A percentile compares a stretch with the other conserved stretches of the same genome.
Evolutionary conservation across 1,140 invertebrate genomes (phyloP).

Genomic region (Scaptomyza graminum): DNA sequence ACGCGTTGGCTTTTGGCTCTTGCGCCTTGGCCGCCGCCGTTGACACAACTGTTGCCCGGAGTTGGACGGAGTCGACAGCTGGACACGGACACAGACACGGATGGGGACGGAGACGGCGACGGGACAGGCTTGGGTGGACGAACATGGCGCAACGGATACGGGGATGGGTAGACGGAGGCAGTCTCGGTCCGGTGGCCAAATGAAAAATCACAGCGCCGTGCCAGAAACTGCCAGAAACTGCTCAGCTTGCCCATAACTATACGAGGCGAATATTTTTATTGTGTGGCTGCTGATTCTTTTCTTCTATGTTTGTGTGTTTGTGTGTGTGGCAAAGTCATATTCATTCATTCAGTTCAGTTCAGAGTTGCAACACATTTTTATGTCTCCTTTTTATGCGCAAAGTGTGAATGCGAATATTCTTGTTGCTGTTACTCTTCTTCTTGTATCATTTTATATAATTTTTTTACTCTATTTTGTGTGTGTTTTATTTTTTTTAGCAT

Average conservation of each 20-base stretch:
- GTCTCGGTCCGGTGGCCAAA: constrained; percentile 42
- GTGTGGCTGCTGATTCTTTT: constrained; percentile 18
- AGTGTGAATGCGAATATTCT: constrained; percentile 56
- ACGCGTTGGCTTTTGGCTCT: constrained; percentile 55
- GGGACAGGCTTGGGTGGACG: not conserved
- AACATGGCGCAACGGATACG: constrained; percentile 2
- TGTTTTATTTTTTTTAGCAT: constrained; percentile 38
- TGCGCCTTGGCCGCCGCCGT: constrained; percentile 32
- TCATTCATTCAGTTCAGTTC: constrained; percentile 72
- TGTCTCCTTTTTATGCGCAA: constrained; percentile 61
- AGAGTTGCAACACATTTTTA: constrained; percentile 80
- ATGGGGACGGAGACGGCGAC: constrained; percentile 1
- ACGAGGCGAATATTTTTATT: constrained; percentile 65
- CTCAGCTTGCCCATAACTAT: constrained; percentile 54
- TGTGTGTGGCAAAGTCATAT: constrained; percentile 65
- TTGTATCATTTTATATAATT: constrained; percentile 31
- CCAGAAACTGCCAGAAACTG: constrained; percentile 54
- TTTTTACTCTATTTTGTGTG: not conserved
- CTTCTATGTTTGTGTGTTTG: constrained; percentile 23
- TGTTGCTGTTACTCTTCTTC: constrained; percentile 11
- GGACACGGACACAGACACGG: constrained; percentile 13
- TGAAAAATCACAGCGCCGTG: constrained; percentile 78
- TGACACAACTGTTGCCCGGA: constrained; percentile 66
- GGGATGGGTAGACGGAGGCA: constrained; percentile 4
- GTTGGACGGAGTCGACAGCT: constrained; percentile 21